Base-by-base conservation (phyloP, 2,113 vertebrate species). In the Nesogale talazaci region DNA sequence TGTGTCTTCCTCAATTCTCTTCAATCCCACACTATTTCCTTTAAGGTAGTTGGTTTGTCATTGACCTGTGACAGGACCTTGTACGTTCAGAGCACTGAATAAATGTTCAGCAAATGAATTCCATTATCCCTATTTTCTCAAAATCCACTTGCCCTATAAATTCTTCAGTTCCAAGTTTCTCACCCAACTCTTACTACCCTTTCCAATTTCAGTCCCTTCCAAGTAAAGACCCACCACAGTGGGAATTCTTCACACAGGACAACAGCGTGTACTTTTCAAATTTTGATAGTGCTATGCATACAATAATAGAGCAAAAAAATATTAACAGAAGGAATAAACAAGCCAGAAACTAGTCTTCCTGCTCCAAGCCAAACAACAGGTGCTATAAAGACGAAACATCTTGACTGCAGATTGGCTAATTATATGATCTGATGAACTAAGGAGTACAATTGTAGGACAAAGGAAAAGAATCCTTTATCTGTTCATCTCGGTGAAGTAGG, bases 291-390 rank as follows among this genome's bases (percentile, higher is more conserved):
- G 86, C 61, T 70, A 70, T 76, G 4, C 36, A 74, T 17, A 70
- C 1, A 56, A 40, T 75, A 72, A 79, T 29, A 91, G 38, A 46
- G 88, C n/a, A 70, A 59, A 61, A 61, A 93, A 86, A 76, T 59
- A 79, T 78, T 69, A 91, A 83, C 34, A n/a, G 27, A 90, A 85
- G n/a, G 52, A 91, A 92, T 69, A 95, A 91, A 74, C 36, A 86
- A 22, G 11, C 20, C 78, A 84, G 78, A 89, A 93, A 89, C 29
- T 86, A 89, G 65, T 94, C 70, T 92, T 40, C 76, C 61, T 88
- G 87, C 38, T 78, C 16, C 61, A 90, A 78, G 38, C 63, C 61
- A 93, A 81, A 6, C 70, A 36, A 65, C 25, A 90, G 22, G n/a
- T 93, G 42, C 56, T 74, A 75, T 77, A 92, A 94, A 95, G 23